Evolutionary conservation across 2,113 vertebrate species (phyloP).

Genomic region (Meles meles): DNA sequence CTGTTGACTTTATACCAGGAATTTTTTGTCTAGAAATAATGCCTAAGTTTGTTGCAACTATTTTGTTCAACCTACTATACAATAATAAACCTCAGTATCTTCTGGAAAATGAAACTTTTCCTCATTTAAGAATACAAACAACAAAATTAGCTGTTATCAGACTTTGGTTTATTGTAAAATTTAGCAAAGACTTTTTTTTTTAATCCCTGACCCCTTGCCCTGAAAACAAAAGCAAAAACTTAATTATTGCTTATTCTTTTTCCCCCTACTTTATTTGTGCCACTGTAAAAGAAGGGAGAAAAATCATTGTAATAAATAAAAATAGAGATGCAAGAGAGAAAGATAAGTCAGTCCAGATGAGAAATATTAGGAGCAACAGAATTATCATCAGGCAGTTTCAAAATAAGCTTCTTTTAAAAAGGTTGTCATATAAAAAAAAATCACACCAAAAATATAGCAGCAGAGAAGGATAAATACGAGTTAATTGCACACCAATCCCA

Average conservation of each 20-base stretch:
- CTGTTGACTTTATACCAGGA: not conserved
- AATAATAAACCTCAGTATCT: not conserved
- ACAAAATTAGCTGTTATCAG: slow-evolving; percentile 50
- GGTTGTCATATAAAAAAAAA: slow-evolving; percentile 46
- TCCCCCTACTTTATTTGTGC: slow-evolving; percentile 62
- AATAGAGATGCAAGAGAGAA: slow-evolving; percentile 62
- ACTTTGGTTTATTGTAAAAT: slow-evolving; percentile 81
- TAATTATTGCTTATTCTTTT: slow-evolving; percentile 75
- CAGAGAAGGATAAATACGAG: slow-evolving; percentile 79
- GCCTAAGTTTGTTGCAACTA: not conserved
- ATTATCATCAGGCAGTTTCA: slow-evolving; percentile 62
- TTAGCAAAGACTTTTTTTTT: slow-evolving; percentile 73
- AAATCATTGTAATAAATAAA: slow-evolving; percentile 82
- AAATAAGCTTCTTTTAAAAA: slow-evolving; percentile 74
- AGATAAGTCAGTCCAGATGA: slow-evolving; percentile 46
- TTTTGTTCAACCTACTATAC: not conserved
- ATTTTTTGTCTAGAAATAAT: not conserved
- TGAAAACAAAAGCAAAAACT: slow-evolving; percentile 73
- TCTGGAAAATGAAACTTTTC: not conserved
- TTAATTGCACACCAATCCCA: slow-evolving; percentile 75
- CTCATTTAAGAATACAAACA: slow-evolving; percentile 60
- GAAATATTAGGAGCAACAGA: slow-evolving; percentile 73
- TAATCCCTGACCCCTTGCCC: slow-evolving; percentile 71
- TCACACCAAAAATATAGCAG: slow-evolving; percentile 81
- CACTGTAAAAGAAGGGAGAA: slow-evolving; percentile 68